Evolutionary conservation across 1,140 invertebrate species (phyloP).

Genomic region (Euschistus heros): DNA sequence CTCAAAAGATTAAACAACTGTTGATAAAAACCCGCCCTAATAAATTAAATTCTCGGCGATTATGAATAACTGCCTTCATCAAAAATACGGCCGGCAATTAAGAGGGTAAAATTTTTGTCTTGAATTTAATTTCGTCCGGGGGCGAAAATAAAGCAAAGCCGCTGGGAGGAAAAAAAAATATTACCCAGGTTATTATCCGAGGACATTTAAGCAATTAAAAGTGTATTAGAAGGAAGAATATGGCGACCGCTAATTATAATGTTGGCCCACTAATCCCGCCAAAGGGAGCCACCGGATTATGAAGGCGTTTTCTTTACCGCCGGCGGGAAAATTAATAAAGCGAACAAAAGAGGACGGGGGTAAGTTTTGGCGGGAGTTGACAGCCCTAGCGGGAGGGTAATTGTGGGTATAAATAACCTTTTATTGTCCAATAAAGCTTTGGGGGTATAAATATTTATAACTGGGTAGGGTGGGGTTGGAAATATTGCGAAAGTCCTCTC

Average conservation of each 20-base stretch:
- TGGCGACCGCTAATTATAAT: conserved; percentile 13
- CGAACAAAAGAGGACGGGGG: conserved; percentile 5
- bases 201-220: conserved; percentile 15
- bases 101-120: too few relatives aligned
- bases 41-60: too few relatives aligned
- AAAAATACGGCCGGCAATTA: too few relatives aligned
- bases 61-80: too few relatives aligned
- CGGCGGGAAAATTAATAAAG: conserved; percentile 12
- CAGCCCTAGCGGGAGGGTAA: conserved; percentile 2
- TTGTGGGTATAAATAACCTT: conserved; percentile 16
- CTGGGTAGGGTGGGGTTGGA: not conserved
- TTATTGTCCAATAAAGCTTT: conserved; percentile 17
- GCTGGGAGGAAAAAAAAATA: not conserved
- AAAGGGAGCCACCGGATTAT: not conserved
- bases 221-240: conserved; percentile 14
- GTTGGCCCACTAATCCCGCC: conserved; percentile 5
- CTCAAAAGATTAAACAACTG: too few relatives aligned
- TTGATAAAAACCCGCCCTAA: too few relatives aligned
- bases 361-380: conserved; percentile 5
- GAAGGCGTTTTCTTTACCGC: conserved; percentile 5
- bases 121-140: too few relatives aligned
- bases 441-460: conserved; percentile 13
- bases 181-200: not conserved
- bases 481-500: conserved; percentile 11
- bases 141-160: too few relatives aligned